These are phyloP conservation scores for Eupithecia insigniata DNA, from an alignment of 2,888 invertebrate species.

Conservation along the genomic window DNA sequence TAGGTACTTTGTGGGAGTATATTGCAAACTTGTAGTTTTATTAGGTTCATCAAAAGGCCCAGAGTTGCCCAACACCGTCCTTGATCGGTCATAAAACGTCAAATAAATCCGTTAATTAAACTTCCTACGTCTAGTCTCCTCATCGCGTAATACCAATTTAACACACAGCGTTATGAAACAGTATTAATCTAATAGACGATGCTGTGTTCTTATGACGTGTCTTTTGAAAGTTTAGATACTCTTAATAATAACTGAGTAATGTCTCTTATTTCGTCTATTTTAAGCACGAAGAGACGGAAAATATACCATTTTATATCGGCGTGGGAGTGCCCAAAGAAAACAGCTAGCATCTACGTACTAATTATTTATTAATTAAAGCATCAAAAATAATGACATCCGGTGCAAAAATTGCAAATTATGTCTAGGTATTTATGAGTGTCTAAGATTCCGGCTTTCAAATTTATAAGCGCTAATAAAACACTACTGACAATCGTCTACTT, in stretches of 20 bases:
- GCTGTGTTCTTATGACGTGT: conserved; percentile 48
- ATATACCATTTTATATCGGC: not conserved
- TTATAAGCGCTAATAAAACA: conserved; percentile 57
- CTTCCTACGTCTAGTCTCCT: conserved; percentile 42
- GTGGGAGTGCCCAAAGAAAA: not conserved
- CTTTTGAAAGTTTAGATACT: conserved; percentile 47
- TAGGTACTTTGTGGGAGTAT: conserved; percentile 1
- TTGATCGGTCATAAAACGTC: conserved; percentile 50
- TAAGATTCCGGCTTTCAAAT: conserved; percentile 59
- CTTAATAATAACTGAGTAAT: not conserved
- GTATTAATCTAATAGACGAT: conserved; percentile 53
- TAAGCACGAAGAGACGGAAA: not conserved
- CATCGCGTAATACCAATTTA: conserved; percentile 43
- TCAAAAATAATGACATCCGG: conserved; percentile 54
- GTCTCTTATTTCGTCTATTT: not conserved
- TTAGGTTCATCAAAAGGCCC: conserved; percentile 19
- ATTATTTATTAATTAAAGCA: not conserved
- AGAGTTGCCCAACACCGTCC: conserved; percentile 36
- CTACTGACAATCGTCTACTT: conserved; percentile 39
- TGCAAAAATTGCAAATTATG: conserved; percentile 49
- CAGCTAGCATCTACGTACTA: not conserved
- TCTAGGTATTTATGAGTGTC: conserved; percentile 48
- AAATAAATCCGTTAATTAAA: conserved; percentile 45
- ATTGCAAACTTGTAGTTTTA: conserved; percentile 5
- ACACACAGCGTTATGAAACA: conserved; percentile 45